phyloP scores from a whole-genome alignment of 2,888 invertebrate species.

The Philopedon plagiatum region DNA sequence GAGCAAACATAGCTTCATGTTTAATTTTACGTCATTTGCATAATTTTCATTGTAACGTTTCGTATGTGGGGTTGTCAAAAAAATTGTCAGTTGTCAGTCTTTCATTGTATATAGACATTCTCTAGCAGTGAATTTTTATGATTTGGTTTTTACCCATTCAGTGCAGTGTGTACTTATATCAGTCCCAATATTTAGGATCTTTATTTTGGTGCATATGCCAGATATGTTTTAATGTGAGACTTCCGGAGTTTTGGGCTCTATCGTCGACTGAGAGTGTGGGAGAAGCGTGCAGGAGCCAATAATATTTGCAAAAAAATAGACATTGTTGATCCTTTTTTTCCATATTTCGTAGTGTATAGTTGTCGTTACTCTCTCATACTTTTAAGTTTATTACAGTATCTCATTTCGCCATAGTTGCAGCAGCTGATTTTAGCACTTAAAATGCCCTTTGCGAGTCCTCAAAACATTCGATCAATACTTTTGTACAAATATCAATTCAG shows the following conservation, averaged over 20 bases:
- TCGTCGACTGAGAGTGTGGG: constrained; percentile 56
- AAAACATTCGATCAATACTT: not conserved
- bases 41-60: not conserved
- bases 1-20: no score
- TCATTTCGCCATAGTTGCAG: constrained; percentile 7
- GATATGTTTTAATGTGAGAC: not conserved
- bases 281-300: constrained; percentile 44
- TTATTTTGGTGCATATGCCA: not conserved
- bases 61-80: not conserved
- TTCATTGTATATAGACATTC: constrained; percentile 48
- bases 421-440: not conserved
- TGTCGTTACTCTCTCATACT: constrained; percentile 46
- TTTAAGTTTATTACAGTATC: constrained; percentile 20
- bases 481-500: constrained; percentile 13
- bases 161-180: constrained; percentile 68
- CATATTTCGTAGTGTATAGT: constrained; percentile 48
- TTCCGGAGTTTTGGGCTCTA: constrained; percentile 30
- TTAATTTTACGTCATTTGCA: not conserved
- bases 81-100: constrained; percentile 26
- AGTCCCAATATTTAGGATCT: constrained; percentile 32
- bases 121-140: constrained; percentile 47
- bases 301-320: constrained; percentile 25
- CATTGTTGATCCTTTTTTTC: constrained; percentile 24
- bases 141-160: constrained; percentile 51
- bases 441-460: not conserved